Evolutionary conservation across 2,888 invertebrate species (phyloP).

Genomic region (Apodemia zela): DNA sequence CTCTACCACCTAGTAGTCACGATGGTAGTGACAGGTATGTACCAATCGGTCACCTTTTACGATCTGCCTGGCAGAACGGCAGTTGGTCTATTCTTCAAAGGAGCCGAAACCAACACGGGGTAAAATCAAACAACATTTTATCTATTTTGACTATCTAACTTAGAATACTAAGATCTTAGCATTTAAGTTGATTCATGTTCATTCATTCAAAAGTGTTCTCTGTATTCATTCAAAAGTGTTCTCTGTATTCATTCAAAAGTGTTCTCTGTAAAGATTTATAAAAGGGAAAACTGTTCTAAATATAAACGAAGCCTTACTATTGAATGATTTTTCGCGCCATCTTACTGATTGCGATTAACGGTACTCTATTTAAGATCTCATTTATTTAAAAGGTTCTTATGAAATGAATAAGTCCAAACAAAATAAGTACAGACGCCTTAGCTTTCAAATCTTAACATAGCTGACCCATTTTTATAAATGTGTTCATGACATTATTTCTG

Average conservation of each 20-base stretch:
- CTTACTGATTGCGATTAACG: constrained; percentile 10
- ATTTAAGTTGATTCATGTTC: no score
- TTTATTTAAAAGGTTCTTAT: constrained; percentile 23
- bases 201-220: not conserved
- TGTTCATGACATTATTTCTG: constrained; percentile 36
- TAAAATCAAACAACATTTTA: no score
- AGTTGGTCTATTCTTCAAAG: no score
- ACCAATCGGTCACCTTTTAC: no score
- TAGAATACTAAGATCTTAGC: no score
- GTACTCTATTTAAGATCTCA: constrained; percentile 18
- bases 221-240: not conserved
- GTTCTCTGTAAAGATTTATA: not conserved
- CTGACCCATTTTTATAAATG: constrained; percentile 43
- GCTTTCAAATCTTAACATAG: constrained; percentile 31
- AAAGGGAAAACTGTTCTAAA: not conserved
- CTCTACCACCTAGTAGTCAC: no score
- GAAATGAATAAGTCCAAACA: constrained; percentile 19
- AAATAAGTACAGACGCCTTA: constrained; percentile 20
- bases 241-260: not conserved
- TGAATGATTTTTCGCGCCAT: constrained; percentile 10
- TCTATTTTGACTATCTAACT: no score
- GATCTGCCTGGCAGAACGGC: no score
- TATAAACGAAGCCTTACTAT: not conserved
- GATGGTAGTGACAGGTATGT: no score
- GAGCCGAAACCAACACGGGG: no score